Evolutionary conservation across 2,888 invertebrate genomes (phyloP).

Genomic region (Brenthis hecate): DNA sequence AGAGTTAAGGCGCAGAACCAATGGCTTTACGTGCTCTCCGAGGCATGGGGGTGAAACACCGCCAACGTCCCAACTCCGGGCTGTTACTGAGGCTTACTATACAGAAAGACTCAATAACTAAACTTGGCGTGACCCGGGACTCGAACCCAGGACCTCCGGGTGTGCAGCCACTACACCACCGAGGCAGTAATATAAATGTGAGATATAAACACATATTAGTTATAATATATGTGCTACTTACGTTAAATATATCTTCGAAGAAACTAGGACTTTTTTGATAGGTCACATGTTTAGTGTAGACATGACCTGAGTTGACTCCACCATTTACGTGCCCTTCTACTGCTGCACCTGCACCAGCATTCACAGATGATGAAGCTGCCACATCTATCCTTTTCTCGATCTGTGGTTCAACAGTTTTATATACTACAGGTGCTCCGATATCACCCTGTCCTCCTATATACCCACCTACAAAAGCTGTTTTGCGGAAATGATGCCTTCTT

Average conservation of each 20-base stretch:
- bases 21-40: too few species aligned
- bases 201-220: too few species aligned
- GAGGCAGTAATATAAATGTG: too few species aligned
- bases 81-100: too few species aligned
- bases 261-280: constrained; percentile 69
- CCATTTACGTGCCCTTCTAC: constrained; percentile 40
- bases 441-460: constrained; percentile 55
- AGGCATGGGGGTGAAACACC: too few species aligned
- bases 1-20: too few species aligned
- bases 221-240: constrained; percentile 56
- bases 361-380: constrained; percentile 50
- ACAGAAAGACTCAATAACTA: too few species aligned
- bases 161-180: too few species aligned
- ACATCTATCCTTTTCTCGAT: constrained; percentile 65
- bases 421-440: constrained; percentile 43
- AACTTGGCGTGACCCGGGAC: too few species aligned
- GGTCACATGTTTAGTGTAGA: constrained; percentile 58
- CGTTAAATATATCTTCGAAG: constrained; percentile 85
- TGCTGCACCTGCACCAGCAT: constrained; percentile 44
- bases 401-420: constrained; percentile 48
- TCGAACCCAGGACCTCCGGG: too few species aligned
- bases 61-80: too few species aligned
- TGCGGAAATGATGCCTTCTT: constrained; percentile 57
- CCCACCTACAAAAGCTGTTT: constrained; percentile 63
- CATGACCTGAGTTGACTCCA: constrained; percentile 48